Evolutionary conservation across 2,888 invertebrate species (phyloP).

Genomic region (Fissipunctia ypsillon): DNA sequence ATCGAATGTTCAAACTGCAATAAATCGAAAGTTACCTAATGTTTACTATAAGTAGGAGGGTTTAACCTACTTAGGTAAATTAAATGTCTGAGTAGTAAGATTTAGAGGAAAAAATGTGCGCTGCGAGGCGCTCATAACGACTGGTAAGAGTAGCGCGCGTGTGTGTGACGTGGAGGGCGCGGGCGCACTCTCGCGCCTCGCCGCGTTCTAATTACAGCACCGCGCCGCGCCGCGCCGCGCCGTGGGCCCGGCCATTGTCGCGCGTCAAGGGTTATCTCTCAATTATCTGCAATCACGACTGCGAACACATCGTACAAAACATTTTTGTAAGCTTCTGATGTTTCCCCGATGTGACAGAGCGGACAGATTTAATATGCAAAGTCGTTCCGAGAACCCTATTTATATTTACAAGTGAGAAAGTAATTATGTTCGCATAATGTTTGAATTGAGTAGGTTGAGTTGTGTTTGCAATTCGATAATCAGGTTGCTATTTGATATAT

Average conservation of each 20-base stretch:
- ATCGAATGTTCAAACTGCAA: not conserved
- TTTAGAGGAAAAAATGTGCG: conserved; percentile 21
- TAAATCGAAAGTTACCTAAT: no score
- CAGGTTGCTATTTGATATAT: not conserved
- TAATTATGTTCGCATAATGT: conserved; percentile 3
- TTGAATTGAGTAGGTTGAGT: not conserved
- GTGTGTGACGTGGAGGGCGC: conserved; percentile 67
- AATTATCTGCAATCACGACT: conserved; percentile 59
- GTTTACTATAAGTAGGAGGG: no score
- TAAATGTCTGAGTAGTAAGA: conserved; percentile 15
- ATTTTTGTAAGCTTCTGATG: conserved; percentile 40
- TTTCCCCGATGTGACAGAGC: conserved; percentile 1
- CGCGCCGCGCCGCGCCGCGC: conserved; percentile 3
- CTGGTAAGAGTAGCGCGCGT: conserved; percentile 34
- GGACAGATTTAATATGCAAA: conserved; percentile 36
- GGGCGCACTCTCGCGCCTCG: conserved; percentile 69
- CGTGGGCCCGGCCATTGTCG: conserved; percentile 23
- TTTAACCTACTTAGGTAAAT: not conserved
- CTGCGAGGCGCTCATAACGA: conserved; percentile 31
- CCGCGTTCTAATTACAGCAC: conserved; percentile 74
- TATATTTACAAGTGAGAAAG: conserved; percentile 2
- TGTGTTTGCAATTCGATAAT: not conserved
- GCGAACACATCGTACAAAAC: conserved; percentile 31
- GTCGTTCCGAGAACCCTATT: conserved; percentile 7
- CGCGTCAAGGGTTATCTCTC: conserved; percentile 60